Conservation (phyloP, 2,113 vertebrate species). For the Brevimyrus niger region DNA sequence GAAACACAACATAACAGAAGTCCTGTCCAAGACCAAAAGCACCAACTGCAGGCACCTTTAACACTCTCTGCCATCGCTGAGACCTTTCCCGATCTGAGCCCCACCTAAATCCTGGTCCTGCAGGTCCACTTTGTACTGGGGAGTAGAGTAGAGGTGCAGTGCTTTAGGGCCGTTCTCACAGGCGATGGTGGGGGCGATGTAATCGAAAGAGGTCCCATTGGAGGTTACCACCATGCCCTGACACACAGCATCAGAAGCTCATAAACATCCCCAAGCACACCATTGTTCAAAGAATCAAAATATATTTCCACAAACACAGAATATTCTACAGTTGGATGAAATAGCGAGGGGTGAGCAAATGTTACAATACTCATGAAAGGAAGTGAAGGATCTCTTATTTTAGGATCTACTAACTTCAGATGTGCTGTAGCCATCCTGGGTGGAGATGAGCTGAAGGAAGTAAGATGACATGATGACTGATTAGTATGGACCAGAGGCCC, state of each 20-base stretch:
- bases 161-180: conserved; percentile 81
- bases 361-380: neutral
- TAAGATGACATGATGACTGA: conserved; percentile 16
- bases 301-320: neutral
- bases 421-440: conserved; percentile 89
- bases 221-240: conserved; percentile 76
- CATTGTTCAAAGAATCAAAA: neutral
- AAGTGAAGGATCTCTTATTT: neutral
- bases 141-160: conserved; percentile 82
- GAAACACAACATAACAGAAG: neutral
- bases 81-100: neutral
- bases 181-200: conserved; percentile 61
- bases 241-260: conserved; percentile 11
- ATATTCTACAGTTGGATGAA: neutral
- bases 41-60: neutral
- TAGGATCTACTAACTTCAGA: conserved; percentile 83
- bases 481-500: conserved; percentile 34
- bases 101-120: conserved; percentile 61
- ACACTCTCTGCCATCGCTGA: neutral
- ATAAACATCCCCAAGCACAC: neutral
- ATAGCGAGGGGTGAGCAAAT: neutral
- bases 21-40: neutral
- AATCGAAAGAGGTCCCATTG: conserved; percentile 86
- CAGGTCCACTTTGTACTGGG: conserved; percentile 80
- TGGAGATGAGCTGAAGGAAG: conserved; percentile 83